phyloP scores from a whole-genome alignment of 2,113 vertebrate species.

The Columba livia region DNA sequence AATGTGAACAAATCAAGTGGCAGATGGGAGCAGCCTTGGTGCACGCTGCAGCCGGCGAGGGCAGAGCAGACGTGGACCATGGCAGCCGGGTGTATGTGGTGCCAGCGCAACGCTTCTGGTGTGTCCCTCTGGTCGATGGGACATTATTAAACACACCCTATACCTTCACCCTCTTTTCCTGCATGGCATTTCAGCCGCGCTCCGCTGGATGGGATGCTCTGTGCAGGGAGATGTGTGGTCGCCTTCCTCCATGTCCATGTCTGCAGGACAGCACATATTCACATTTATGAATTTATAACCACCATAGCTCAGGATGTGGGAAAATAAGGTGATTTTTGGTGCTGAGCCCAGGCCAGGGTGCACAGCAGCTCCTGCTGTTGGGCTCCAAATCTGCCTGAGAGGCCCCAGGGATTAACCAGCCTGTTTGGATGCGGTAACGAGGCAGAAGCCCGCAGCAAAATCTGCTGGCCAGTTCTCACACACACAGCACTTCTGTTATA shows the following conservation, averaged over 20 bases:
- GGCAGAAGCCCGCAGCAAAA: not conserved
- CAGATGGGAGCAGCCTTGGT: not conserved
- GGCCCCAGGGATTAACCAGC: not conserved
- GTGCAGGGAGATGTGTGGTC: accelerated
- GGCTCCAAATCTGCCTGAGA: not conserved
- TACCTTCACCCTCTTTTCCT: not conserved
- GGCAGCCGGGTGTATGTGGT: accelerated
- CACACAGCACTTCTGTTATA: accelerated
- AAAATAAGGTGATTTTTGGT: not conserved
- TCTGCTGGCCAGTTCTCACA: not conserved
- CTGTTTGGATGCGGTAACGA: not conserved
- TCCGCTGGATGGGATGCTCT: not conserved
- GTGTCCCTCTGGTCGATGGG: not conserved
- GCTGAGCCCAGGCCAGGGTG: not conserved
- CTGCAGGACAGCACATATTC: not conserved
- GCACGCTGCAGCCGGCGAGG: accelerated
- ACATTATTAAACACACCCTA: accelerated
- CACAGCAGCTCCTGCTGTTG: not conserved
- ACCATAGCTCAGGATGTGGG: not conserved
- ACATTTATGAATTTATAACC: not conserved
- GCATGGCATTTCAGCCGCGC: accelerated
- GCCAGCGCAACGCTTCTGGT: not conserved
- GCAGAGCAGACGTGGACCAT: accelerated
- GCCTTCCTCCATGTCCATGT: not conserved
- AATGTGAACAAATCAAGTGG: not conserved